Evolutionary conservation across 2,888 invertebrate species (phyloP).

Genomic region (Synergus laeviventris): DNA sequence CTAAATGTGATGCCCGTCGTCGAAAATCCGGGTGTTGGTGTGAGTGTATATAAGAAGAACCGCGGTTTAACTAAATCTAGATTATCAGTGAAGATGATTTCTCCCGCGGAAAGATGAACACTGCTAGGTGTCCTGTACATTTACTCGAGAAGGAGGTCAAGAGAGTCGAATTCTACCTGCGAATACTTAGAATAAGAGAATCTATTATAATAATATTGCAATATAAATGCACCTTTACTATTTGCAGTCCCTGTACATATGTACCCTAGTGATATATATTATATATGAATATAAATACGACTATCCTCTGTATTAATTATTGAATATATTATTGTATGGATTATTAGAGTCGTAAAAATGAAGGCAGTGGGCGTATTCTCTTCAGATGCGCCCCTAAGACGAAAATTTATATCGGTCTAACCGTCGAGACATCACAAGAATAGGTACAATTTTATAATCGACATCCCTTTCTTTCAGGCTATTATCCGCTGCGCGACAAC

Average conservation of each 20-base stretch:
- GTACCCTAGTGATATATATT: constrained; percentile 75
- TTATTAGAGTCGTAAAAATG: constrained; percentile 66
- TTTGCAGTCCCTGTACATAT: constrained; percentile 74
- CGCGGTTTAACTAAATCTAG: constrained; percentile 34
- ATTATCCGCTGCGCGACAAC: background rate
- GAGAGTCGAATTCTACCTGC: constrained; percentile 43
- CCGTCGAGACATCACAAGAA: constrained; percentile 47
- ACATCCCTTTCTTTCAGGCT: background rate
- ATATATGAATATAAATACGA: constrained; percentile 69
- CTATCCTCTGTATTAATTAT: constrained; percentile 74
- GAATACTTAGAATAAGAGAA: constrained; percentile 48
- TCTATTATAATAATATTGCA: constrained; percentile 68
- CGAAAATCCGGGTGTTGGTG: constrained; percentile 45
- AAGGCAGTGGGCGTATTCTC: constrained; percentile 63
- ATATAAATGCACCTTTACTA: constrained; percentile 69
- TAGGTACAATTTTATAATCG: constrained; percentile 45
- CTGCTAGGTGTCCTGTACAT: constrained; percentile 48
- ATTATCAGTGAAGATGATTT: constrained; percentile 44
- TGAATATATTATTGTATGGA: constrained; percentile 73
- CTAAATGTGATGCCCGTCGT: constrained; percentile 8
- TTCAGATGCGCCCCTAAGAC: constrained; percentile 57
- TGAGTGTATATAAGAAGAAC: constrained; percentile 42
- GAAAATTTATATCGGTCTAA: constrained; percentile 48
- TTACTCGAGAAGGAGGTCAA: constrained; percentile 43
- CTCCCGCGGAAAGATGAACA: constrained; percentile 41